Evolutionary conservation across 2,888 invertebrate species (phyloP).

Genomic region (Ceraclea dissimilis): DNA sequence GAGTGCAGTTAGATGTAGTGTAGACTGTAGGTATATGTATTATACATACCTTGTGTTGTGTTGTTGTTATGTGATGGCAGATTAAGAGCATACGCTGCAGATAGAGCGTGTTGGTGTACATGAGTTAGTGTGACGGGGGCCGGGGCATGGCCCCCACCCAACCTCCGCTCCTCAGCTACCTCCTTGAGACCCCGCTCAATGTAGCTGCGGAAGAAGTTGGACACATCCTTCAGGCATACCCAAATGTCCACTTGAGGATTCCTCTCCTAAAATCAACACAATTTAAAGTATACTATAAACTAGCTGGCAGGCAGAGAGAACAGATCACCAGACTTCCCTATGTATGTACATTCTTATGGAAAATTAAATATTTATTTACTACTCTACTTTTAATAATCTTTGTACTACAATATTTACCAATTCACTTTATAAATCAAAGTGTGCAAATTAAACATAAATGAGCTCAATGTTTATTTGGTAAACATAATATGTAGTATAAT

Average conservation of each 20-base stretch:
- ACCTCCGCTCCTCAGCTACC: constrained; percentile 40
- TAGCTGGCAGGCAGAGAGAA: too few species aligned
- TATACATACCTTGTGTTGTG: too few species aligned
- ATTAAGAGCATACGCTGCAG: background rate
- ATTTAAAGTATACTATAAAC: too few species aligned
- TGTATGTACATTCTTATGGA: background rate
- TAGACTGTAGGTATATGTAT: too few species aligned
- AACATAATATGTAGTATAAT: too few species aligned
- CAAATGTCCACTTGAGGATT: constrained; percentile 81
- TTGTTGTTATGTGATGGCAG: background rate
- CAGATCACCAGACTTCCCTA: background rate
- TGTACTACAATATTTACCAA: too few species aligned
- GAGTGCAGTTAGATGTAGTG: too few species aligned
- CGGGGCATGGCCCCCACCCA: background rate
- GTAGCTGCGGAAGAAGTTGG: constrained; percentile 80
- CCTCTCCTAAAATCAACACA: constrained; percentile 45
- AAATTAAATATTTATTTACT: too few species aligned
- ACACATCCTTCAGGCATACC: constrained; percentile 75
- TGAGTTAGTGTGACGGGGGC: background rate
- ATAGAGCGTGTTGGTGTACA: background rate
- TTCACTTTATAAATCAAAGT: too few species aligned
- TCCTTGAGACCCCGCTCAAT: constrained; percentile 66
- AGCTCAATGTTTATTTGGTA: too few species aligned
- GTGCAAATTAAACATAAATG: too few species aligned
- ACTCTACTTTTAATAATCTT: too few species aligned